Percentiles rank a stretch among this genome's conserved stretches.
Conservation (phyloP, 2,888 invertebrate species). For the Lucinisca nassula region DNA sequence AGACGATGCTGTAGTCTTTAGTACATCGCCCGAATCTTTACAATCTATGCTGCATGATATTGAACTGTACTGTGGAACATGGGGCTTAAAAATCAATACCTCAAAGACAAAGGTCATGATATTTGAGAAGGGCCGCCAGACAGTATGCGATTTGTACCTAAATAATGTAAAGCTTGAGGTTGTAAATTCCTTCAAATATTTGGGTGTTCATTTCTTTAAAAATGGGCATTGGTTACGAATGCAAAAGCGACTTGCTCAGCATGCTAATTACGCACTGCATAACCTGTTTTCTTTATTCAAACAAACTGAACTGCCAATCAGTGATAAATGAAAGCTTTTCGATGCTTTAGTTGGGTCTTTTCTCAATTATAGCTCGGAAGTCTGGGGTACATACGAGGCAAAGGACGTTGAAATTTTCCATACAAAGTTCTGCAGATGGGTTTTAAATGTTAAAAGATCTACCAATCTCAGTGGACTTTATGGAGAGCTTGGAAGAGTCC, state of each 20-base stretch:
- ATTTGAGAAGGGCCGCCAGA: neutral
- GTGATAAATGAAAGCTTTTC: neutral
- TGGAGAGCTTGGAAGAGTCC: neutral
- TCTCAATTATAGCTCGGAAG: too few relatives aligned
- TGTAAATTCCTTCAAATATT: constrained; percentile 8
- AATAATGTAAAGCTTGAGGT: neutral
- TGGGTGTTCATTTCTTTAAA: constrained; percentile 1
- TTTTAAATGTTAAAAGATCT: neutral
- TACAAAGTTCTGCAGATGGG: constrained; percentile 9
- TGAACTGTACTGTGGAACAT: too few relatives aligned
- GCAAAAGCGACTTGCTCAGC: neutral
- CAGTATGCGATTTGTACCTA: neutral
- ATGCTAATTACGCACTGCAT: neutral
- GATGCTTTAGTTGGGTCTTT: too few relatives aligned
- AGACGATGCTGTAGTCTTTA: constrained; percentile 36
- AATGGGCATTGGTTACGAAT: neutral
- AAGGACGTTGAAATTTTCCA: neutral
- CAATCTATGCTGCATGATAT: constrained; percentile 23
- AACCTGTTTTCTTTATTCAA: neutral
- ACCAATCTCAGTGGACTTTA: neutral
- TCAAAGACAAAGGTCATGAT: neutral
- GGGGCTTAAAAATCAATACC: constrained; percentile 5
- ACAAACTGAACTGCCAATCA: neutral
- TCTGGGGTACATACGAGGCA: neutral
- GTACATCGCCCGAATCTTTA: neutral